phyloP scores from a whole-genome alignment of 2,888 invertebrate genomes.

The Drosophila pseudotalamancana region DNA sequence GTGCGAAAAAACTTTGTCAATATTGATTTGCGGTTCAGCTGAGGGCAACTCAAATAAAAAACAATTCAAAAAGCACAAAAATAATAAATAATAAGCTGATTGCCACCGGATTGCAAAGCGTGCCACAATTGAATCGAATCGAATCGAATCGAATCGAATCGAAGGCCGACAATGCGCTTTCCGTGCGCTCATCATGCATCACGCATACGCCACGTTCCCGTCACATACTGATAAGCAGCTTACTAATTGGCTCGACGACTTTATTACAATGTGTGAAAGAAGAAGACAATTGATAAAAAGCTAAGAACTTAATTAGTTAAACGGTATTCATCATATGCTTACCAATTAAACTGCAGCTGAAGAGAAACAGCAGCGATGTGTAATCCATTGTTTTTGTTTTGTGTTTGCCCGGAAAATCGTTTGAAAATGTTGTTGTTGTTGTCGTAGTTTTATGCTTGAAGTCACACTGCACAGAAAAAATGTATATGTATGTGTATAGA shows the following conservation, averaged over 20 bases:
- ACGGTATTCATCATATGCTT: constrained; percentile 41
- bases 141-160: too few species aligned
- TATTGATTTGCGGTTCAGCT: constrained; percentile 70
- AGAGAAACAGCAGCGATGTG: constrained; percentile 60
- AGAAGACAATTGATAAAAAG: not conserved
- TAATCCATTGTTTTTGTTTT: constrained; percentile 65
- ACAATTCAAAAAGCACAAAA: constrained; percentile 19
- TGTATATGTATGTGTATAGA: not conserved
- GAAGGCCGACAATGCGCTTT: constrained; percentile 43
- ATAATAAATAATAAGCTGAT: constrained; percentile 43
- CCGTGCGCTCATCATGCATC: constrained; percentile 34
- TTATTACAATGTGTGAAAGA: constrained; percentile 13
- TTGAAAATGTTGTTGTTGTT: constrained; percentile 32
- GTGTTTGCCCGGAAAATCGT: constrained; percentile 24
- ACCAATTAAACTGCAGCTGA: constrained; percentile 66
- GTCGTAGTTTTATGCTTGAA: constrained; percentile 1
- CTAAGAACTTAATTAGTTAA: not conserved
- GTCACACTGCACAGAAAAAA: constrained; percentile 36
- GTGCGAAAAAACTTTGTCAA: constrained; percentile 61
- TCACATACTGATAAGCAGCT: constrained; percentile 22
- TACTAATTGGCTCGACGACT: constrained; percentile 33
- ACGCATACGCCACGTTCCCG: constrained; percentile 48
- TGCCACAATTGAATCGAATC: too few species aligned
- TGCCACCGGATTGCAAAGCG: constrained; percentile 12
- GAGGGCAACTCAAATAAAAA: constrained; percentile 43